These are phyloP conservation scores for Drosophila punjabiensis DNA, from an alignment of 1,140 invertebrate genomes.

Conservation along the genomic window DNA sequence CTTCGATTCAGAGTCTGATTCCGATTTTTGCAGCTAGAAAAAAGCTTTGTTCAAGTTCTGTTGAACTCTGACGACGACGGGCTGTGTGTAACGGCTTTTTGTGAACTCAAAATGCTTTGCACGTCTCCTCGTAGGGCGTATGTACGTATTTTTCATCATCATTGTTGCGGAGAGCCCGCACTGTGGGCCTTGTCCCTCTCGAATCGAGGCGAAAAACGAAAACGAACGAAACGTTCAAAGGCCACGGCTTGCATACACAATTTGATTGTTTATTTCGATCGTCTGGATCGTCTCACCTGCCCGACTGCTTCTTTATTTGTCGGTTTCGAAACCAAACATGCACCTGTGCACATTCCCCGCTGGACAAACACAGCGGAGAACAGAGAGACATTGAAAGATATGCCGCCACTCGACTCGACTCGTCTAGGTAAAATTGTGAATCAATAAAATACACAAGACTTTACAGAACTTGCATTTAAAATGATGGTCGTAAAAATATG, in stretches of 20 bases:
- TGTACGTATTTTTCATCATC: conserved; percentile 59
- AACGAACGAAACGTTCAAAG: conserved; percentile 30
- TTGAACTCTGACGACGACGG: conserved; percentile 50
- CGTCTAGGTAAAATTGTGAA: conserved; percentile 34
- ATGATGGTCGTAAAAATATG: neutral
- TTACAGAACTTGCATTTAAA: conserved; percentile 4
- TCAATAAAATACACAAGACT: conserved; percentile 29
- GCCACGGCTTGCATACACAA: conserved; percentile 72
- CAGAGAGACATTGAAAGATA: conserved; percentile 7
- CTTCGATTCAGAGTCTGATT: conserved; percentile 7
- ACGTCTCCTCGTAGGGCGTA: conserved; percentile 26
- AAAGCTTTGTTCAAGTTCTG: conserved; percentile 30
- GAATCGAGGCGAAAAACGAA: conserved; percentile 23
- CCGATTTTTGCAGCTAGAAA: conserved; percentile 34
- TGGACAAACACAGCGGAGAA: conserved; percentile 20
- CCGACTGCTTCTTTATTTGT: conserved; percentile 16
- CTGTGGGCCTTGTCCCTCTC: conserved; percentile 38
- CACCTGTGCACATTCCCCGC: conserved; percentile 45
- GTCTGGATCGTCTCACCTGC: conserved; percentile 34
- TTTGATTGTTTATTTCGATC: conserved; percentile 61
- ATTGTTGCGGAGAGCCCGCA: conserved; percentile 26
- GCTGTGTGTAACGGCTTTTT: conserved; percentile 21
- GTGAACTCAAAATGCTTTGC: conserved; percentile 63
- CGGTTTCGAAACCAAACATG: conserved; percentile 58
- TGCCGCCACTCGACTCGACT: neutral